phyloP scores from a whole-genome alignment of 2,113 vertebrate genomes.

The Macrotis lagotis region DNA sequence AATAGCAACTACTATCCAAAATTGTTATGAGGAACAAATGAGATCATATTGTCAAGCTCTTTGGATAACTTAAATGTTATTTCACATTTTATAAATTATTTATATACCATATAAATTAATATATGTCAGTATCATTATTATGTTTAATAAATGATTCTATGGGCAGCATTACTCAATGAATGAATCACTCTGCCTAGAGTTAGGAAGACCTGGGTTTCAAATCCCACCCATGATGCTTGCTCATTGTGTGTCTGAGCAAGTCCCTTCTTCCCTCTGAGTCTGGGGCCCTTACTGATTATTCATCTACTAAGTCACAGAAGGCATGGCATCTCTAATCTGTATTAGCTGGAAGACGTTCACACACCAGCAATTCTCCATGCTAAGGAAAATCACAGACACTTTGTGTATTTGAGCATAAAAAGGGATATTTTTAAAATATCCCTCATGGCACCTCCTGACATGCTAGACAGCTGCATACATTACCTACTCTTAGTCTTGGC shows the following conservation, averaged over 20 bases:
- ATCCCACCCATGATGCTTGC: background rate
- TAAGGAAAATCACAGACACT: background rate
- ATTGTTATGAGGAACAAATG: background rate
- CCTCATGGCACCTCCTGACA: background rate
- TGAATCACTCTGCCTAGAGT: background rate
- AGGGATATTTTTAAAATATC: background rate
- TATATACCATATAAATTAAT: too few species aligned
- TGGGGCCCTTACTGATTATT: background rate
- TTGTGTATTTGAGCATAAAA: background rate
- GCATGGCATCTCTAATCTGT: background rate
- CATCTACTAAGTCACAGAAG: background rate
- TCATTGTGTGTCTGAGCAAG: background rate
- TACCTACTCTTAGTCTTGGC: background rate
- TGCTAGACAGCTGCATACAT: background rate
- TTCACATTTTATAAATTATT: too few species aligned
- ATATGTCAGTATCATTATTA: too few species aligned
- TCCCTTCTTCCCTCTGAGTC: background rate
- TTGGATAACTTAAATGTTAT: background rate
- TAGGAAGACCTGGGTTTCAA: background rate
- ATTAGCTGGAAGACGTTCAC: background rate
- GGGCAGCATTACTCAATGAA: background rate
- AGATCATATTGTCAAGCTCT: background rate
- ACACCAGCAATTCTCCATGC: background rate
- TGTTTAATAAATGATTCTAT: background rate
- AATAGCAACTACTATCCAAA: background rate